phyloP scores from a whole-genome alignment of 2,113 vertebrate genomes.

The Suncus etruscus region DNA sequence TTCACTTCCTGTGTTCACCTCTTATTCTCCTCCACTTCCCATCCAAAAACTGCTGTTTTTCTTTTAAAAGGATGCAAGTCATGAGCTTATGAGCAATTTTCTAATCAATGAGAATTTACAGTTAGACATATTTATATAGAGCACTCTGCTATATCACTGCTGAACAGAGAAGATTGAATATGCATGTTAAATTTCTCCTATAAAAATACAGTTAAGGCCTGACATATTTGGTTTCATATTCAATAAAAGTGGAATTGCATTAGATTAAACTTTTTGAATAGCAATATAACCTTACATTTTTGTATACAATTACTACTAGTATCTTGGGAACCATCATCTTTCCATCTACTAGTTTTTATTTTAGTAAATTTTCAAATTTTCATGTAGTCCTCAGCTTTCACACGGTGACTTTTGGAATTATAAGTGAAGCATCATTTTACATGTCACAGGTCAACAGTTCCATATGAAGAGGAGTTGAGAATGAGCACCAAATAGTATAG shows the following conservation, averaged over 20 bases:
- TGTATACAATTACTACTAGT: background rate
- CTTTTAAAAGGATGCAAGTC: background rate
- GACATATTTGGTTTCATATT: background rate
- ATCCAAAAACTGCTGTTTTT: background rate
- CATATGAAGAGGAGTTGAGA: background rate
- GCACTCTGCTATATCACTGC: background rate
- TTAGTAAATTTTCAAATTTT: constrained; percentile 30
- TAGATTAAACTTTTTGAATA: background rate
- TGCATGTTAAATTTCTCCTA: background rate
- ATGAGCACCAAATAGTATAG: background rate
- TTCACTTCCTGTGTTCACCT: background rate
- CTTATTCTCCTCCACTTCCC: too few relatives aligned
- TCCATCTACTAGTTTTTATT: background rate
- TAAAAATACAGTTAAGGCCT: background rate
- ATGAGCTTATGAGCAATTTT: background rate
- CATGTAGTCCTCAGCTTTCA: background rate
- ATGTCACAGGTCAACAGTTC: constrained; percentile 21
- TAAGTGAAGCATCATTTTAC: background rate
- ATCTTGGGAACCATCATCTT: background rate
- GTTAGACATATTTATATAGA: background rate
- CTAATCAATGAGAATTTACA: background rate
- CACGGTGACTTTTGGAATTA: background rate
- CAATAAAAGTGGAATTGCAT: background rate
- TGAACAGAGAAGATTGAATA: background rate
- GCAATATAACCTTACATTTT: background rate